Evolutionary conservation across 2,888 invertebrate species (phyloP), one percentile per base, ranked within the genome.

Genomic region (Eustalomyia histrio): DNA sequence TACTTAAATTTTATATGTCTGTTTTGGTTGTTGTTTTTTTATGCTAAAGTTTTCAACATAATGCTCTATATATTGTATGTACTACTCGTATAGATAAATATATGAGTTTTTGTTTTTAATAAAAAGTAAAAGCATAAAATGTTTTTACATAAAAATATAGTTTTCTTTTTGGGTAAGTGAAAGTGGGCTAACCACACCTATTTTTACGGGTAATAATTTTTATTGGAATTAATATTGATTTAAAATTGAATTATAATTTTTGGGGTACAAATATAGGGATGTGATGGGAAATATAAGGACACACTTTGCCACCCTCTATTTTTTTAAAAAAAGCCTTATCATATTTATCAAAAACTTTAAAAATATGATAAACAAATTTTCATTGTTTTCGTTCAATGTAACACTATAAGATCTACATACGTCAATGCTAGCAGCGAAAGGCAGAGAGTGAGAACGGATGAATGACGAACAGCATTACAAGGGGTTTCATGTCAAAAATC

Each of bases 121-220:
- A 63, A 81, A 81, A 81, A 81, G 81, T 81, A 81, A 81, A 81
- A 81, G 81, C 78, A 29, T 69, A 65, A 52, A 39, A 76, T 67
- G 55, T 75, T 76, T 61, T 29, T 60, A 52, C 47, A 55, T 47
- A 29, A 17, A 50, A 61, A 75, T 58, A 29, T 29, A 29, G 29
- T 29, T 29, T 29, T 6, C n/a, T 52, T n/a, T 43, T 14, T 43
- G 55, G 53, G 4, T 12, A 79, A 82, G 82, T 82, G 75, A 79
- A 82, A 81, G 78, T 81, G 81, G 81, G 81, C 81, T 81, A 81
- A 75, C 81, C 81, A 81, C 78, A 43, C 81, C 81, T 57, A 71
- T 64, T 76, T 76, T 80, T 63, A 18, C 7, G 16, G 29, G 24
- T 61, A 24, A 33, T 17, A 61, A 17, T 47, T 47, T 39, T 29